phyloP scores from a whole-genome alignment of 2,113 vertebrate genomes.

The Centropus unirufus region DNA sequence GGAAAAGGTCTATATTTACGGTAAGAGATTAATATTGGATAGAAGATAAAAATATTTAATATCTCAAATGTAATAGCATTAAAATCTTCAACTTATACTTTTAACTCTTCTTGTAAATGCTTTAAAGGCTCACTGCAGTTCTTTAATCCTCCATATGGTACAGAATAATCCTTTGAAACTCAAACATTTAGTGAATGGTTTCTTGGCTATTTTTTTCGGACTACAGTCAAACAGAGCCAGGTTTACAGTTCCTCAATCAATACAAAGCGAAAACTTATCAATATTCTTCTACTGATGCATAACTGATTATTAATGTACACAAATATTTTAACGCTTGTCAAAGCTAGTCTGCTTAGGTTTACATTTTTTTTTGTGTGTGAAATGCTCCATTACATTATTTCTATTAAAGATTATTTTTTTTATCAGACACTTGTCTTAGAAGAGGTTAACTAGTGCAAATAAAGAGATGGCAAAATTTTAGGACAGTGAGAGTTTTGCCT shows the following conservation, averaged over 20 bases:
- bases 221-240: not conserved
- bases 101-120: not conserved
- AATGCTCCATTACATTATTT: not conserved
- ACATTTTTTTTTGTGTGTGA: accelerated
- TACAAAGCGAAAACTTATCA: not conserved
- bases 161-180: not conserved
- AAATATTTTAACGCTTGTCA: not conserved
- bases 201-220: not conserved
- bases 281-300: not conserved
- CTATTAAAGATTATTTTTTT: not conserved
- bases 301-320: not conserved
- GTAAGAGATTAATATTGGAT: accelerated
- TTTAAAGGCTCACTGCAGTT: not conserved
- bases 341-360: not conserved
- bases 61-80: not conserved
- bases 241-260: not conserved
- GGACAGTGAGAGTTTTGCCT: not conserved
- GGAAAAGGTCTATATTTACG: not conserved
- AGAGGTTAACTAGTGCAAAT: not conserved
- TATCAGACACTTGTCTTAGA: not conserved
- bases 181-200: not conserved
- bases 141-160: not conserved
- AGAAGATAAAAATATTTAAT: not conserved
- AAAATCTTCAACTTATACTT: not conserved
- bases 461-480: not conserved